phyloP scores from a whole-genome alignment of 2,113 vertebrate genomes.

The Varanus komodoensis region DNA sequence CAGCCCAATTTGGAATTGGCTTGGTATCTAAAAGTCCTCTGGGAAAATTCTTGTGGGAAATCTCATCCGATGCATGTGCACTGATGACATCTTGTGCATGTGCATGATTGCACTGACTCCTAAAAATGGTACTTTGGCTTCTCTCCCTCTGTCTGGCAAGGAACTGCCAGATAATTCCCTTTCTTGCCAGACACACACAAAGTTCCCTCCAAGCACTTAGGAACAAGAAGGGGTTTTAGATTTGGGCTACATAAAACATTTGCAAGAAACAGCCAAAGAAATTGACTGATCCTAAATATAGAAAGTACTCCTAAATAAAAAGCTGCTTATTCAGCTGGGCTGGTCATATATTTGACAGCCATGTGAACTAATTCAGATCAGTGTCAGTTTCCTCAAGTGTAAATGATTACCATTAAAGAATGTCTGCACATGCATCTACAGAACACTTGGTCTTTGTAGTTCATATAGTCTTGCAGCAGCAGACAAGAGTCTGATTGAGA shows the following conservation, averaged over 20 bases:
- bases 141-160: background rate
- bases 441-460: background rate
- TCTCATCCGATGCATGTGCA: background rate
- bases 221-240: background rate
- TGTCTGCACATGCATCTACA: background rate
- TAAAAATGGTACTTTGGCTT: background rate
- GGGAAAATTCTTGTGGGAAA: background rate
- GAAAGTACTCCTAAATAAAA: background rate
- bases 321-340: background rate
- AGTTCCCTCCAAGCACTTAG: background rate
- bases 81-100: background rate
- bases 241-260: background rate
- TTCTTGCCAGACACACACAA: background rate
- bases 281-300: background rate
- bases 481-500: background rate
- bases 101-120: background rate
- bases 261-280: background rate
- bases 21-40: background rate
- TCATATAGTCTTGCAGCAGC: background rate
- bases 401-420: background rate
- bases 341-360: background rate
- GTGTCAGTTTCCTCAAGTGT: background rate
- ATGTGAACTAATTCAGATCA: background rate
- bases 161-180: background rate
- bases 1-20: background rate